These are phyloP conservation scores for Myotis findleyi DNA, from an alignment of 2,797 vertebrate species.

Conservation along the genomic window DNA sequence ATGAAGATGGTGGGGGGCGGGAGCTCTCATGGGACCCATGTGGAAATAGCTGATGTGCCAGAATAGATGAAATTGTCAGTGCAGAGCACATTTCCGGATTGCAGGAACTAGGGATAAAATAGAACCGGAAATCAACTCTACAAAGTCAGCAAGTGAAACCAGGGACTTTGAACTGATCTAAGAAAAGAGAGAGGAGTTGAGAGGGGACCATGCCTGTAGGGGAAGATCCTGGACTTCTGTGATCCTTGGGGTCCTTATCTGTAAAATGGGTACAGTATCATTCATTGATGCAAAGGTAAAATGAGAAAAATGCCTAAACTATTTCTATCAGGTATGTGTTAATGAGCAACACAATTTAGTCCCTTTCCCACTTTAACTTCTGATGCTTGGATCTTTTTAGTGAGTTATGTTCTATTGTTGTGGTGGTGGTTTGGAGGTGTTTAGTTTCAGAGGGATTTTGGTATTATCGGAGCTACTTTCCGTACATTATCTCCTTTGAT, in stretches of 20 bases:
- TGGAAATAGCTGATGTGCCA: neutral
- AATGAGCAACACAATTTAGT: neutral
- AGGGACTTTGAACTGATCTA: neutral
- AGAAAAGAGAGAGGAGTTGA: neutral
- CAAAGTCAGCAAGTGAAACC: neutral
- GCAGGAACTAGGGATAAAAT: neutral
- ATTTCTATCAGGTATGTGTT: neutral
- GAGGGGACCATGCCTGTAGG: neutral
- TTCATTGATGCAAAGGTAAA: neutral
- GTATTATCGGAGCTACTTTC: neutral
- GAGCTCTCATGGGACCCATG: neutral
- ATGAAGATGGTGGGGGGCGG: neutral
- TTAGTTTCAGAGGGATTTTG: neutral
- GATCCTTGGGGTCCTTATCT: neutral
- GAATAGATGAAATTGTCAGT: neutral
- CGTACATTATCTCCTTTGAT: neutral
- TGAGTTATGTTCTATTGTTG: neutral
- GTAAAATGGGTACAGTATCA: neutral
- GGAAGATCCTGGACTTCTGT: neutral
- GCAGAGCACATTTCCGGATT: neutral
- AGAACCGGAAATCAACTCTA: conserved; percentile 13
- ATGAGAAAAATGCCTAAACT: neutral
- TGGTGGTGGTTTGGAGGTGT: neutral
- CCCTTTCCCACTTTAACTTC: neutral
- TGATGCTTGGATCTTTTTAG: neutral